A percentile compares a stretch with the other conserved stretches of the same genome.
phyloP scores from a whole-genome alignment of 1,140 invertebrate species.

The Tenebrio molitor region DNA sequence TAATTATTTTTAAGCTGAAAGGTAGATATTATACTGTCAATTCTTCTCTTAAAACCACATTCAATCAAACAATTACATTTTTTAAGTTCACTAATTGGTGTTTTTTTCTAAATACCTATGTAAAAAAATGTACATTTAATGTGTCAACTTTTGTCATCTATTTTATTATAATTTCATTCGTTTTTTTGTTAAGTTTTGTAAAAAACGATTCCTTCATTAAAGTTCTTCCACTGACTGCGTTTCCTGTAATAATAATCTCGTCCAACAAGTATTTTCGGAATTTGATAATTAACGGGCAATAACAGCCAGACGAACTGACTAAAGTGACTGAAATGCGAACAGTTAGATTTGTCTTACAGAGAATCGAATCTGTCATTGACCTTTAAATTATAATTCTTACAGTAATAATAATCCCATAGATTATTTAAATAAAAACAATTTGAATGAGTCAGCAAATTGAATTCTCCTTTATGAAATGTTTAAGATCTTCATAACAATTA shows the following conservation, averaged over 20 bases:
- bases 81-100: no score
- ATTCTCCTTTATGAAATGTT: neutral
- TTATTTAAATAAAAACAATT: slow-evolving; percentile 10
- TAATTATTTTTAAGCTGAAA: no score
- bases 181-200: no score
- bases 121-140: no score
- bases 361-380: slow-evolving; percentile 14
- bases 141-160: no score
- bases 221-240: slow-evolving; percentile 1
- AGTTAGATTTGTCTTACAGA: neutral
- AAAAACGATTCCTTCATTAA: slow-evolving; percentile 15
- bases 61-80: no score
- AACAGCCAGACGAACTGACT: neutral
- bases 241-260: slow-evolving; percentile 12
- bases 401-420: neutral
- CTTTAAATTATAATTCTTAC: slow-evolving; percentile 21
- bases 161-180: no score
- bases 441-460: slow-evolving; percentile 13
- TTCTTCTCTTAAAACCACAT: no score
- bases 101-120: no score
- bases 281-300: slow-evolving; percentile 27
- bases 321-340: neutral
- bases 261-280: slow-evolving; percentile 35
- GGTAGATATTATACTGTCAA: no score
- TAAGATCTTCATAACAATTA: slow-evolving; percentile 2